phyloP scores from a whole-genome alignment of 2,113 vertebrate species.

The Ailuropoda melanoleuca region DNA sequence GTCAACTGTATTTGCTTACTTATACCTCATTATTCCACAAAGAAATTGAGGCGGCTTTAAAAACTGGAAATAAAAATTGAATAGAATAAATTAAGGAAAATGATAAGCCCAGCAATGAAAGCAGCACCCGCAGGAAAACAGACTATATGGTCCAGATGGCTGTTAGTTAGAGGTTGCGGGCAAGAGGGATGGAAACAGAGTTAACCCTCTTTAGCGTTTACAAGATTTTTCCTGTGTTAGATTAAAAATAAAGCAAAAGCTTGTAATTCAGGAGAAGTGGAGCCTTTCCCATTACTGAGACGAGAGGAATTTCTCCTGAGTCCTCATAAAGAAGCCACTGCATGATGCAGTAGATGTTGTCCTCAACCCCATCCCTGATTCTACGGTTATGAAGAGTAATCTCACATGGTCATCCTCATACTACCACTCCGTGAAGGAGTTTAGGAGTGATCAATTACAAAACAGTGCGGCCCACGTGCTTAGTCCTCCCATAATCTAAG shows the following conservation, averaged over 20 bases:
- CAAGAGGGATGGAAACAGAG: not conserved
- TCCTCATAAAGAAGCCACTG: not conserved
- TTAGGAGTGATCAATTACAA: not conserved
- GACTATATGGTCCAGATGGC: not conserved
- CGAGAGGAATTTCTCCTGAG: not conserved
- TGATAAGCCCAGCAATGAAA: not conserved
- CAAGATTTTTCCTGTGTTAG: not conserved
- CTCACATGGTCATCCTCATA: not conserved
- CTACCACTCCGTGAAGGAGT: not conserved
- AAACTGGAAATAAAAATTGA: not conserved
- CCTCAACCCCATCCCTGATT: not conserved
- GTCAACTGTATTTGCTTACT: not conserved
- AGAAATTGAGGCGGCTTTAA: slow-evolving; percentile 6
- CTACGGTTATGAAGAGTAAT: not conserved
- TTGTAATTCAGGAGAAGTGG: not conserved
- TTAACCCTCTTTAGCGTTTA: not conserved
- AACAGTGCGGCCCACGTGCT: not conserved
- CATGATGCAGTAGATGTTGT: not conserved
- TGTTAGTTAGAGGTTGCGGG: not conserved
- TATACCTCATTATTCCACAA: not conserved
- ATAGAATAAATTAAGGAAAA: not conserved
- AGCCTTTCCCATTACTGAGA: not conserved
- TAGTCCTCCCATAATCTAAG: not conserved
- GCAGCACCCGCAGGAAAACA: not conserved
- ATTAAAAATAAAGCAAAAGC: not conserved